Evolutionary conservation across 1,140 invertebrate genomes (phyloP).

Genomic region (Bactericera cockerelli): DNA sequence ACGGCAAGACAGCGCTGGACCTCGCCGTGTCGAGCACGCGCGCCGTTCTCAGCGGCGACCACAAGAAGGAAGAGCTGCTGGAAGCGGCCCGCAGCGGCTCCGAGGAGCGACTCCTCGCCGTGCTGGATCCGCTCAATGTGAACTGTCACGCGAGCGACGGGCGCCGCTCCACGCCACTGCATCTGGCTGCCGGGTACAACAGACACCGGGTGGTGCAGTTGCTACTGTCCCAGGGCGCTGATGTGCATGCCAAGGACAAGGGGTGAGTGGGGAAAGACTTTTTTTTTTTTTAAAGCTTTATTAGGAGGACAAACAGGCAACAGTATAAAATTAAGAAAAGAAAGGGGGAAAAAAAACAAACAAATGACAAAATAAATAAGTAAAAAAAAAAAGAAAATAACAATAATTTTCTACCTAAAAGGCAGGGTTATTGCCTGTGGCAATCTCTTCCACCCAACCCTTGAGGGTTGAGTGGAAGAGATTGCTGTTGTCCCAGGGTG

Average conservation of each 20-base stretch:
- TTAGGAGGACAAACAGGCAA: no score
- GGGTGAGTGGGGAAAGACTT: no score
- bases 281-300: no score
- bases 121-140: slow-evolving; percentile 85
- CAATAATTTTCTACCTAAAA: no score
- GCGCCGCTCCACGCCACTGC: slow-evolving; percentile 77
- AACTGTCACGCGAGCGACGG: slow-evolving; percentile 93
- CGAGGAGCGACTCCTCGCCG: slow-evolving; percentile 62
- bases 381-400: no score
- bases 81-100: slow-evolving; percentile 83
- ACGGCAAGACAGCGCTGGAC: slow-evolving; percentile 87
- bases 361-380: no score
- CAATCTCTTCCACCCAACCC: no score
- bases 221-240: slow-evolving; percentile 79
- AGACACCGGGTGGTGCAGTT: slow-evolving; percentile 77
- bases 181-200: slow-evolving; percentile 90
- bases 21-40: slow-evolving; percentile 69
- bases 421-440: no score
- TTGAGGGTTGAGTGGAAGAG: no score
- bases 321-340: no score
- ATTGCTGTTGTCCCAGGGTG: no score
- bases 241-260: slow-evolving; percentile 95
- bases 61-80: slow-evolving; percentile 82
- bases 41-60: slow-evolving; percentile 80
- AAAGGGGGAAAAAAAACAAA: no score